Percentiles rank a stretch among this genome's conserved stretches.
Conservation (phyloP, 2,888 invertebrate species). For the Agonopterix subpropinquella region DNA sequence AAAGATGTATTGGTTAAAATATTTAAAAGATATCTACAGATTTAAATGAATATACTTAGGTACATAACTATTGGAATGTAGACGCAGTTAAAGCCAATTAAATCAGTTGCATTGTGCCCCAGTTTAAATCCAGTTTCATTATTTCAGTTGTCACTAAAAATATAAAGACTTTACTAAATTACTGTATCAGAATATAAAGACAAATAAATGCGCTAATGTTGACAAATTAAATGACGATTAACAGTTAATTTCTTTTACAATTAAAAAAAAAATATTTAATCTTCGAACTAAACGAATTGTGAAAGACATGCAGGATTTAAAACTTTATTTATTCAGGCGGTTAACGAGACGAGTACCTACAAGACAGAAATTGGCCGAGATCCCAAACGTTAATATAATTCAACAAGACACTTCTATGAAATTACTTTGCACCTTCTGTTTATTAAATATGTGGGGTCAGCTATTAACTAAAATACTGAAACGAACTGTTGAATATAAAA, state of each 20-base stretch:
- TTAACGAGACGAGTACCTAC: constrained; percentile 28
- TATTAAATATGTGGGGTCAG: constrained; percentile 6
- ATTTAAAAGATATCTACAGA: too few relatives aligned
- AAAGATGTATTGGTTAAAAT: too few relatives aligned
- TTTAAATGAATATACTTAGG: too few relatives aligned
- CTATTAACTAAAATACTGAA: background rate
- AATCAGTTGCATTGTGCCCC: too few relatives aligned
- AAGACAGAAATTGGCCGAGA: constrained; percentile 31
- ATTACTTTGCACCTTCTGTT: constrained; percentile 24
- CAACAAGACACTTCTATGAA: constrained; percentile 30
- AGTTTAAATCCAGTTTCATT: too few relatives aligned
- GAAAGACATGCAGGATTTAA: constrained; percentile 17
- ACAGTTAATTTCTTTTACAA: too few relatives aligned
- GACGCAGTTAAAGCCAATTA: constrained; percentile 12
- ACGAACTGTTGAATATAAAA: too few relatives aligned
- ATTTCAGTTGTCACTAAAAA: too few relatives aligned
- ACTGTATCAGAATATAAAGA: too few relatives aligned
- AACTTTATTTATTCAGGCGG: constrained; percentile 46
- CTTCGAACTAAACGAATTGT: background rate
- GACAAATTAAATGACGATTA: too few relatives aligned
- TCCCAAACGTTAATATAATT: constrained; percentile 47
- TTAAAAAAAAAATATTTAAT: background rate
- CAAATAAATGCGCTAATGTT: too few relatives aligned
- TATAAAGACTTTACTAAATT: background rate
- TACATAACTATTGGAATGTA: too few relatives aligned